phyloP scores from a whole-genome alignment of 35 echinoderm and acorn worm genomes.

The Apostichopus japonicus region DNA sequence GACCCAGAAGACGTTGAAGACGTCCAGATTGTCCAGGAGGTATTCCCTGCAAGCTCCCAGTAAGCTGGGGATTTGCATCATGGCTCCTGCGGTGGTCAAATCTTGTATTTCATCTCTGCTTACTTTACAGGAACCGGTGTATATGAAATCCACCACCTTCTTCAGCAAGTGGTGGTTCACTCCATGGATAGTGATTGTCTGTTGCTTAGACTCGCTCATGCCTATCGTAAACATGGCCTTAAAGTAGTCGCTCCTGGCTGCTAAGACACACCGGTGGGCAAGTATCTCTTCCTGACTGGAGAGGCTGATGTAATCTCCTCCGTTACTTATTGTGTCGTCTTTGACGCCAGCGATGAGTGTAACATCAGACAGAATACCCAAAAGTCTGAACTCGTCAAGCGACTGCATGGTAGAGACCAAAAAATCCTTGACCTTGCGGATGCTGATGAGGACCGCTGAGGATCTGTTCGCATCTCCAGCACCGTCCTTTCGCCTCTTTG shows the following conservation, averaged over 20 bases:
- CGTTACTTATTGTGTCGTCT: background rate
- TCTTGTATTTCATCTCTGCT: constrained; percentile 58
- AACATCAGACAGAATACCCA: constrained; percentile 1
- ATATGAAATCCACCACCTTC: constrained; percentile 74
- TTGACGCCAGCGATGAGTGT: background rate
- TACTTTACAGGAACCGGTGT: constrained; percentile 52
- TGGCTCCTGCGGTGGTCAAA: constrained; percentile 47
- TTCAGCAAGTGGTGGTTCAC: constrained; percentile 28
- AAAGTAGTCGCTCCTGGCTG: constrained; percentile 71
- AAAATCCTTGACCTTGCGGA: constrained; percentile 16
- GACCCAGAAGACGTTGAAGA: constrained; percentile 25
- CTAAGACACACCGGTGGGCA: constrained; percentile 68
- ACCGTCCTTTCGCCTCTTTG: background rate
- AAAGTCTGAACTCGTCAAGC: constrained; percentile 48
- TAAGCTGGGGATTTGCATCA: constrained; percentile 68
- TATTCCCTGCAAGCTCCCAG: constrained; percentile 26
- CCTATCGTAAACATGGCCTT: constrained; percentile 76
- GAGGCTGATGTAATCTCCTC: constrained; percentile 1
- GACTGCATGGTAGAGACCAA: constrained; percentile 41
- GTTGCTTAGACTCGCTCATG: constrained; percentile 60
- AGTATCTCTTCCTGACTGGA: background rate
- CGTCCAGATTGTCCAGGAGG: constrained; percentile 44
- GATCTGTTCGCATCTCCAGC: background rate
- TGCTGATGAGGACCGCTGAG: background rate
- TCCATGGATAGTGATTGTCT: constrained; percentile 45